A percentile compares a stretch with the other conserved stretches of the same genome.
phyloP scores from a whole-genome alignment of 2,888 invertebrate genomes.

The Chaetogeoica ovagalla region DNA sequence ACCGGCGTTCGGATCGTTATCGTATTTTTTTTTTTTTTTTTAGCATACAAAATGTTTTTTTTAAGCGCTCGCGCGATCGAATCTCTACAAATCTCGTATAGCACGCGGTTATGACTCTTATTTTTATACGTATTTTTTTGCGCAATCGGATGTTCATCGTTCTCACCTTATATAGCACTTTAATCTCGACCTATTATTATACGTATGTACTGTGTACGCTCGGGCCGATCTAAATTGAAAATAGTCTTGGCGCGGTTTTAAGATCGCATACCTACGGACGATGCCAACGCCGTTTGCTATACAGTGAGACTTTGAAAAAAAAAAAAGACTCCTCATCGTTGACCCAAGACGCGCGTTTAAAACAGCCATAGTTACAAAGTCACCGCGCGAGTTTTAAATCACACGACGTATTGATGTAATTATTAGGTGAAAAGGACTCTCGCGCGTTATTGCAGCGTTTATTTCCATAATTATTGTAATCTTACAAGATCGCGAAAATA shows the following conservation, averaged over 20 bases:
- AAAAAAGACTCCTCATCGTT: conserved; percentile 3
- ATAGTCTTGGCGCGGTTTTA: conserved; percentile 41
- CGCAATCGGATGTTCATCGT: conserved; percentile 4
- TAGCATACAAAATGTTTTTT: no score
- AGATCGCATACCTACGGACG: conserved; percentile 20
- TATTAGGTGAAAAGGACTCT: no score
- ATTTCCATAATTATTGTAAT: no score
- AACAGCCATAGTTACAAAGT: neutral
- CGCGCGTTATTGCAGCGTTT: no score
- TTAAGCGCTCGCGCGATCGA: no score
- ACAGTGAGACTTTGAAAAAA: conserved; percentile 24
- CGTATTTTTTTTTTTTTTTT: no score
- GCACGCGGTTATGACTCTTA: no score
- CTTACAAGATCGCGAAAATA: no score
- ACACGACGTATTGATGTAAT: no score
- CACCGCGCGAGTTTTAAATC: neutral
- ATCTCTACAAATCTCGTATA: no score
- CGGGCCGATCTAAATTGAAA: conserved; percentile 30
- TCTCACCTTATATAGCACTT: conserved; percentile 3
- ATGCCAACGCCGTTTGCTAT: conserved; percentile 23
- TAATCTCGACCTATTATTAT: neutral
- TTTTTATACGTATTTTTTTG: neutral
- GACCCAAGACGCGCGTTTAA: conserved; percentile 2
- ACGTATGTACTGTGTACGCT: no score
- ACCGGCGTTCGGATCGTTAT: no score